Evolutionary conservation across 1,140 invertebrate species (phyloP).

Genomic region (Delia radicum): DNA sequence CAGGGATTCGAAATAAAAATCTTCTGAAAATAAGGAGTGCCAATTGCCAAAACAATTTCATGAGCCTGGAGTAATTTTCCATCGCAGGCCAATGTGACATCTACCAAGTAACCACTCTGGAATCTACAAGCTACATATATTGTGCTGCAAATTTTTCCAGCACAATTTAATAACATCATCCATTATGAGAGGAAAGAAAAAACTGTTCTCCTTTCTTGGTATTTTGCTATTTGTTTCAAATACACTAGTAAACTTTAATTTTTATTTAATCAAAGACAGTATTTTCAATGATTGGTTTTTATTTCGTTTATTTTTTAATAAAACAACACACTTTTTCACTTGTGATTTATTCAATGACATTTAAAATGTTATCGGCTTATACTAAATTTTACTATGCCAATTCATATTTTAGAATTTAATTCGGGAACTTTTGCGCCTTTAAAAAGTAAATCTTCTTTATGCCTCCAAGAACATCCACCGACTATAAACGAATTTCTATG

Average conservation of each 20-base stretch:
- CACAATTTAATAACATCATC: constrained; percentile 66
- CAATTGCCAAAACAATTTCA: constrained; percentile 81
- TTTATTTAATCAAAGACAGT: not conserved
- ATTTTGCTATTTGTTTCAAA: constrained; percentile 6
- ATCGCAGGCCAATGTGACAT: constrained; percentile 83
- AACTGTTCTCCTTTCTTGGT: not conserved
- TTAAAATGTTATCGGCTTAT: too few relatives aligned
- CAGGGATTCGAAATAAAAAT: constrained; percentile 84
- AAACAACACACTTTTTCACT: too few relatives aligned
- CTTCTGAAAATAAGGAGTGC: constrained; percentile 84
- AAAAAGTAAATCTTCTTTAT: not conserved
- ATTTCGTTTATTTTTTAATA: too few relatives aligned
- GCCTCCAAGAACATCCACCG: not conserved
- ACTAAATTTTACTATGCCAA: too few relatives aligned
- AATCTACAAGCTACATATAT: constrained; percentile 66
- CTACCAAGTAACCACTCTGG: constrained; percentile 74
- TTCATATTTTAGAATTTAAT: too few relatives aligned
- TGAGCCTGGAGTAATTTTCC: constrained; percentile 81
- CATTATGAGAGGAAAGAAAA: constrained; percentile 49
- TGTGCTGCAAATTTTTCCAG: constrained; percentile 70
- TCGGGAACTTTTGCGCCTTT: not conserved
- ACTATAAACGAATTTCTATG: not conserved
- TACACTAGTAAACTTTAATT: not conserved
- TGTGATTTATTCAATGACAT: too few relatives aligned
- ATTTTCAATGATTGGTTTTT: too few relatives aligned